Base-by-base conservation (phyloP, 2,888 invertebrate genomes). In the Melanchra persicariae region DNA sequence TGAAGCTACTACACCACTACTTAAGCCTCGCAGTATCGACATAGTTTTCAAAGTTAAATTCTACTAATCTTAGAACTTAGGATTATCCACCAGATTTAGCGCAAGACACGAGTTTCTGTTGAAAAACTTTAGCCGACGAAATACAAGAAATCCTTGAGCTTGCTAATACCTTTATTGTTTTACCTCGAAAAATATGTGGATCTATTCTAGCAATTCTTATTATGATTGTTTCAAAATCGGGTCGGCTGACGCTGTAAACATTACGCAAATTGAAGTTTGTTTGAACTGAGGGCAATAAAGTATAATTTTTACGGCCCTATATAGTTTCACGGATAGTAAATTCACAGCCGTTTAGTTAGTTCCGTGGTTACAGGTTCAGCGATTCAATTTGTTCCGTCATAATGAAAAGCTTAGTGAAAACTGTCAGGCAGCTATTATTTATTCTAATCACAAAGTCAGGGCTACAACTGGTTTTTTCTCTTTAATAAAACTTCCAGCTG, bases 271-370 rank as follows among this genome's bases (percentile, higher is more conserved):
- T 70, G 52, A 79, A 61, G 51, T 77, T 26, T 78, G 65, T 82
- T 77, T 77, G 54, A 65, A 79, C 51, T 61, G 51, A 63, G 30
- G 52, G 60, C 49, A 37, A 74, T 84, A 84, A 84, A 84, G 51
- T 62, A 68, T 63, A 40, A 0, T 72, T 55, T 81, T 77, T 66
- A 65, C 12, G 34, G 61, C 40, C 40, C 43, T 17, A 34, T 57
- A 73, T 62, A 62, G 51, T 49, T 79, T 78, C n/a, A 51, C 78
- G 40, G 58, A 43, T 63, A 63, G 67, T 77, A 57, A 63, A 57
- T 57, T 68, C 17, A 49, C 10, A 57, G n/a, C 15, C 22, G 22
- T 49, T 45, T 24, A 34, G 19, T 60, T 68, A 30, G 54, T 57
- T 57, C 24, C 22, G 12, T 17, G 51, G 59, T 65, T 40, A 45